Conservation (phyloP, 2,113 vertebrate genomes). For the Dromas ardeola region DNA sequence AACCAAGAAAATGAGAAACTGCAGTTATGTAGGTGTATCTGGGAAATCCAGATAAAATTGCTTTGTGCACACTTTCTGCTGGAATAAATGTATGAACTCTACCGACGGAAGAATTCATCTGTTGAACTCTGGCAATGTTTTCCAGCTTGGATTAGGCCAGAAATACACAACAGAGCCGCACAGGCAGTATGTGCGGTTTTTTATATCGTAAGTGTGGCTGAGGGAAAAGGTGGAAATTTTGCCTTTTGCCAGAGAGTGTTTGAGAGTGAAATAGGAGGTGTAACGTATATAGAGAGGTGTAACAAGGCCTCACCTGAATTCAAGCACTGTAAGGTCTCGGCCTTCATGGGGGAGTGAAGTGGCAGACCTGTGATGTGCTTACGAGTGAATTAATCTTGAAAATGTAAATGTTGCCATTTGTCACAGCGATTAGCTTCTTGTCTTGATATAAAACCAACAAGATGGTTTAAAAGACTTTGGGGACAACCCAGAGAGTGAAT, state of each 20-base stretch:
- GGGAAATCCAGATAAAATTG: not conserved
- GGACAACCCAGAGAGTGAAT: not conserved
- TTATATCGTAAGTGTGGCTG: not conserved
- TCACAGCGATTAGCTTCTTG: not conserved
- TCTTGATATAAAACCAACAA: not conserved
- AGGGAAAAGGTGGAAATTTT: not conserved
- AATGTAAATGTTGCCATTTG: not conserved
- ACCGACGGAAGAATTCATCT: not conserved
- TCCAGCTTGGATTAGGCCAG: not conserved
- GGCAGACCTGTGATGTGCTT: not conserved
- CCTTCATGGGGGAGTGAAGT: not conserved
- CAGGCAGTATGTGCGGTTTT: not conserved
- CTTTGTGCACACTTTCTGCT: fast-evolving
- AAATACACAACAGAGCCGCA: not conserved
- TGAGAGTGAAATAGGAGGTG: not conserved
- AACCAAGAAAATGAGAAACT: not conserved
- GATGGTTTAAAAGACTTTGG: not conserved
- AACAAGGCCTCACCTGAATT: not conserved
- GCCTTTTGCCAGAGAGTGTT: not conserved
- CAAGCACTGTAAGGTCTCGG: not conserved
- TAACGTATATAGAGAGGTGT: not conserved
- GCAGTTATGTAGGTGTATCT: not conserved
- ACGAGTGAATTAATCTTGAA: not conserved
- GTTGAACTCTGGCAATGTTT: not conserved
- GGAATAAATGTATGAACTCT: not conserved